Percentiles rank a stretch among this genome's conserved stretches.
Conservation (phyloP, 1,140 invertebrate species). For the Drosophila takahashii region DNA sequence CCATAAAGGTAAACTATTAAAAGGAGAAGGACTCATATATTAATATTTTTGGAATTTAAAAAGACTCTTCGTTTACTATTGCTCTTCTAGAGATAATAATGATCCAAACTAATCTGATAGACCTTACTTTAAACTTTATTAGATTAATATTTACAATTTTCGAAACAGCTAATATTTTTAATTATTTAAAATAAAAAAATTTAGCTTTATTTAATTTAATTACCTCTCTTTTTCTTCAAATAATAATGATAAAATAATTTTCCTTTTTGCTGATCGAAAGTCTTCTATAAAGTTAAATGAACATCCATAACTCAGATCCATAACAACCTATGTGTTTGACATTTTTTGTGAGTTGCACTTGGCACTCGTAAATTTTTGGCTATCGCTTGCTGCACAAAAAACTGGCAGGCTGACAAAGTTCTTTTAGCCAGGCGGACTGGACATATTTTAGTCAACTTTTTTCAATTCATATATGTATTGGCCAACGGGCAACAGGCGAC, state of each 20-base stretch:
- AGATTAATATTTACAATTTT: too few species aligned
- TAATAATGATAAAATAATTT: not conserved
- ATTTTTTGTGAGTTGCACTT: not conserved
- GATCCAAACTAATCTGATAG: too few species aligned
- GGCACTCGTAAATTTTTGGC: conserved; percentile 65
- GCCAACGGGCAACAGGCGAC: conserved; percentile 49
- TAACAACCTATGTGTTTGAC: not conserved
- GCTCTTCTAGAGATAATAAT: too few species aligned
- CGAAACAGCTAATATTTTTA: too few species aligned
- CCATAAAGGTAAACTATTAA: too few species aligned
- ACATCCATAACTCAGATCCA: conserved; percentile 4
- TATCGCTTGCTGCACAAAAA: conserved; percentile 23
- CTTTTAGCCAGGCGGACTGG: conserved; percentile 37
- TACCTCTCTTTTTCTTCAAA: not conserved
- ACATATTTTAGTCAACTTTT: conserved; percentile 74
- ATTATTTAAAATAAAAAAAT: too few species aligned
- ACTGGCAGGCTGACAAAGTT: conserved; percentile 23
- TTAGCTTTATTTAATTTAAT: too few species aligned
- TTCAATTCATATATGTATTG: conserved; percentile 47
- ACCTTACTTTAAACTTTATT: too few species aligned
- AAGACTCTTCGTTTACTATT: too few species aligned
- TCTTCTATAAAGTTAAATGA: not conserved
- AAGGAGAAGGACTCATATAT: too few species aligned
- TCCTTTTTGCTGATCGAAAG: not conserved
- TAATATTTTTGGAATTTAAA: too few species aligned